These are phyloP conservation scores for Neodiprion lecontei DNA, from an alignment of 1,140 invertebrate genomes.

Conservation along the genomic window DNA sequence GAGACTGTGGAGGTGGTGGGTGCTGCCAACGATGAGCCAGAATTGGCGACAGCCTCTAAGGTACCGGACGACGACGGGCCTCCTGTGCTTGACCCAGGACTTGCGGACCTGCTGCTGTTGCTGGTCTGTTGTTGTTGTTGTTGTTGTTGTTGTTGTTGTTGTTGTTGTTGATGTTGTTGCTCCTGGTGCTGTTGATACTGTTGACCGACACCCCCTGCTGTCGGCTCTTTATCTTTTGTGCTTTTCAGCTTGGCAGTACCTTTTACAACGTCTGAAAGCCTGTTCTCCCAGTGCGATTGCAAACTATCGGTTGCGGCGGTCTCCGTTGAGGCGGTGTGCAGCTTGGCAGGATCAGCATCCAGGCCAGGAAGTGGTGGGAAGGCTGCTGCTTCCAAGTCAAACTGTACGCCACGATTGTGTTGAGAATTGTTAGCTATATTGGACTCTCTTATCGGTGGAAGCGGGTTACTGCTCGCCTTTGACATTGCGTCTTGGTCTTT, in stretches of 20 bases:
- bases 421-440: conserved; percentile 42
- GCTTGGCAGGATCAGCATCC: conserved; percentile 51
- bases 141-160: conserved; percentile 34
- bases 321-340: conserved; percentile 46
- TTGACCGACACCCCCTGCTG: conserved; percentile 32
- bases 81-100: conserved; percentile 46
- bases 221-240: conserved; percentile 54
- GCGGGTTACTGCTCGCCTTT: conserved; percentile 44
- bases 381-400: conserved; percentile 81
- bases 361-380: conserved; percentile 83
- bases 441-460: conserved; percentile 51
- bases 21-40: conserved; percentile 32
- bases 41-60: conserved; percentile 6
- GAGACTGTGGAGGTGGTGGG: conserved; percentile 39
- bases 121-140: conserved; percentile 36
- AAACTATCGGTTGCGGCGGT: conserved; percentile 41
- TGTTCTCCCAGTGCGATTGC: conserved; percentile 59
- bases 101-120: conserved; percentile 55
- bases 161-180: conserved; percentile 34
- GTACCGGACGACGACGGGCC: conserved; percentile 4
- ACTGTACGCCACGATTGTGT: conserved; percentile 66
- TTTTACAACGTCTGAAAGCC: conserved; percentile 83
- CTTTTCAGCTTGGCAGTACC: conserved; percentile 71
- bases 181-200: conserved; percentile 38
- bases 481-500: conserved; percentile 56